phyloP scores from a whole-genome alignment of 2,113 vertebrate species.

The Hydrochoerus hydrochaeris region DNA sequence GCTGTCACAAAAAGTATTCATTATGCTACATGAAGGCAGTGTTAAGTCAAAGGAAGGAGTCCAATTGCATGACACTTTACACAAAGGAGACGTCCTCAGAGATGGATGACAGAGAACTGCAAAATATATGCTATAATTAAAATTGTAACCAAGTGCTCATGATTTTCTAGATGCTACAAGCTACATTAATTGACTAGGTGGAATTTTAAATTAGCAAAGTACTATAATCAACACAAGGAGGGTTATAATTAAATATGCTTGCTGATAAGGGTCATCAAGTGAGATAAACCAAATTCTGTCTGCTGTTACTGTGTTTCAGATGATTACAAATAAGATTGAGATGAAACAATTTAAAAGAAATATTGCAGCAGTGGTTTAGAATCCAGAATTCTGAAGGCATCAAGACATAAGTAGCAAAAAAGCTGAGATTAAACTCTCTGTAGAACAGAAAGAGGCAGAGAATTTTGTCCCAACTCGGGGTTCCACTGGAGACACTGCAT shows the following conservation, averaged over 20 bases:
- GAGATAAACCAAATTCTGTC: slow-evolving; percentile 12
- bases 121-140: slow-evolving; percentile 61
- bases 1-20: slow-evolving; percentile 57
- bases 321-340: neutral
- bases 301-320: neutral
- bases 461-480: neutral
- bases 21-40: slow-evolving; percentile 49
- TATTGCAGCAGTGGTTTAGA: neutral
- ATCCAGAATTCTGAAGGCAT: neutral
- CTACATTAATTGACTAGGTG: slow-evolving; percentile 48
- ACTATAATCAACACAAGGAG: slow-evolving; percentile 41
- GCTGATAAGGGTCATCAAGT: neutral
- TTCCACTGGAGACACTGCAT: neutral
- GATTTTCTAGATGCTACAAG: slow-evolving; percentile 41
- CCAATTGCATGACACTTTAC: slow-evolving; percentile 31
- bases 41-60: slow-evolving; percentile 41
- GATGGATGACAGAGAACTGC: neutral
- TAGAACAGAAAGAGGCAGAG: neutral
- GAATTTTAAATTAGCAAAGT: slow-evolving; percentile 64
- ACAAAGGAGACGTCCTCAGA: slow-evolving; percentile 50
- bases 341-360: neutral
- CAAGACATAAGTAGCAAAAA: neutral
- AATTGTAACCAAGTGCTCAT: slow-evolving; percentile 3
- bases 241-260: slow-evolving; percentile 59
- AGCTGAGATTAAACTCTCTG: neutral